Conservation (phyloP, 1,140 invertebrate species). For the Platorchestia sp. region DNA sequence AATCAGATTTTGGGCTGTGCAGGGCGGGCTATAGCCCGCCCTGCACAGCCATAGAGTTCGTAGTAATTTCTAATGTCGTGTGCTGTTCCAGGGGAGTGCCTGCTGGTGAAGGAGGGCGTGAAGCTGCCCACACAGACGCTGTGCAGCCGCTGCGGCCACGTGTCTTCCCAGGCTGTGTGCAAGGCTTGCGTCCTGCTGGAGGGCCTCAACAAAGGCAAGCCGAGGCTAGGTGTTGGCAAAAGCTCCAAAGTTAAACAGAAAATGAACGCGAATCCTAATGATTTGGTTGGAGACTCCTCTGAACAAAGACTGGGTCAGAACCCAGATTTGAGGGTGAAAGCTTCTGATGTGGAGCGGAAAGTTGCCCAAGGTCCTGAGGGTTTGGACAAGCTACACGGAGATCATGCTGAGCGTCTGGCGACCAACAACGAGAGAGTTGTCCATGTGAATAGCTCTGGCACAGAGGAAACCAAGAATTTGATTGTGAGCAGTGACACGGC, state of each 20-base stretch:
- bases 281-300: background rate
- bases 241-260: constrained; percentile 80
- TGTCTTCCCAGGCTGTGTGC: constrained; percentile 95
- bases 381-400: background rate
- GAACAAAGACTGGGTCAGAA: background rate
- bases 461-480: background rate
- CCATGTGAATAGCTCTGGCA: background rate
- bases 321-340: background rate
- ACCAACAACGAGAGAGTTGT: background rate
- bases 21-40: too few relatives aligned
- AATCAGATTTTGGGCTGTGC: too few relatives aligned
- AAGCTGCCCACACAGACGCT: constrained; percentile 85
- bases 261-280: constrained; percentile 37
- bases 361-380: background rate
- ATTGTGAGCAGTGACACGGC: background rate
- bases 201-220: constrained; percentile 93
- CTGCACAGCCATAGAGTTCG: too few relatives aligned
- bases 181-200: constrained; percentile 97
- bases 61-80: background rate
- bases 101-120: constrained; percentile 85
- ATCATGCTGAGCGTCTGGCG: background rate
- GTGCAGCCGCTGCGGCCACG: constrained; percentile 92
- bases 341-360: background rate
- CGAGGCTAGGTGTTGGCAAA: constrained; percentile 88
- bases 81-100: constrained; percentile 81